Evolutionary conservation across 2,888 invertebrate species (phyloP), one percentile per base, ranked within the genome.

Genomic region (Clepsis dumicolana): DNA sequence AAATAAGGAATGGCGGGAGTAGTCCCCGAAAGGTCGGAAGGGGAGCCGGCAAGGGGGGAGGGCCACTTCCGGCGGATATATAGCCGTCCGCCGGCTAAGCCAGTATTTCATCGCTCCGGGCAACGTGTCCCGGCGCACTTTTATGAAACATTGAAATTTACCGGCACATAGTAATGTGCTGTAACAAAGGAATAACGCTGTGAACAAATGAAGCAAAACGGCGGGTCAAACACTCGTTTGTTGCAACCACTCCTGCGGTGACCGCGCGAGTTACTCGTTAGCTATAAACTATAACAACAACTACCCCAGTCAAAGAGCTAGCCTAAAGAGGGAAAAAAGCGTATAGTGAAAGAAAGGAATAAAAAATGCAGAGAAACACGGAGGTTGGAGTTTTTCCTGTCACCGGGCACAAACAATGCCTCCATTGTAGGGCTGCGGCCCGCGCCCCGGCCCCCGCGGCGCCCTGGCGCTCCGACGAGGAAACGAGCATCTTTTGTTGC

Each of bases 361-460:
- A 92, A 93, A 93, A 92, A 92, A 91, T 89, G 90, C 90, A 91
- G 87, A 90, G 91, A 90, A 91, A 91, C 91, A 92, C 90, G 89
- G 93, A 91, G 93, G 93, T 93, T 87, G 92, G 90, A 91, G 93
- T 92, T 93, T 93, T 93, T 93, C 93, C 93, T 91, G 93, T 92
- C 93, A 92, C 91, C 91, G 92, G 89, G 89, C 88, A 92, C 91
- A 93, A 93, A 93, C 93, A 93, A 93, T 93, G 88, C 85, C 83
- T 85, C 89, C 78, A 92, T 91, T 92, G 92, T 93, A 83, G 82
- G 77, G 64, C 77, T 78, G 76, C 76, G 79, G 76, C 75, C 75
- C 78, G 68, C 74, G 70, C 77, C 76, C 76, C 75, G 71, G 78
- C 64, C 74, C 75, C 73, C 72, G 73, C 76, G 77, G 75, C 75